Percentiles rank a stretch among this genome's conserved stretches.
Conservation (phyloP, 2,113 vertebrate species). For the Eurystomus gularis region DNA sequence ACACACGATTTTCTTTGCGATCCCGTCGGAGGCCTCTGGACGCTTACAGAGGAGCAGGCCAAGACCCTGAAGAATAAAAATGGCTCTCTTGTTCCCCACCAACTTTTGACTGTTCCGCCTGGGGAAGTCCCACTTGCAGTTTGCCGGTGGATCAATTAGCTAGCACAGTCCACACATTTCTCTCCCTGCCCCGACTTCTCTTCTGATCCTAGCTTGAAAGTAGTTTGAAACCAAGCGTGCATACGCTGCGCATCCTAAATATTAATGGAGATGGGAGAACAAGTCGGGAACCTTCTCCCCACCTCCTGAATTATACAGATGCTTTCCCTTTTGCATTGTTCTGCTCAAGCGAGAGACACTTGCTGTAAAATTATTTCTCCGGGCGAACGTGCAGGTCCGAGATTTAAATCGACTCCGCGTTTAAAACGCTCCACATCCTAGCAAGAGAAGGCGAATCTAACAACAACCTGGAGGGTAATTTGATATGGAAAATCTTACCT, state of each 20-base stretch:
- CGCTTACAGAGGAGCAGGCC: neutral
- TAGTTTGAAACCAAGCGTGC: neutral
- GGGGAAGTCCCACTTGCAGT: neutral
- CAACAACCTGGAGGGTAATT: neutral
- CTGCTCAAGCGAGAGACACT: constrained; percentile 6
- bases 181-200: neutral
- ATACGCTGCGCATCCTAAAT: neutral
- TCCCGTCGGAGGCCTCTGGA: neutral
- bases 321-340: constrained; percentile 17
- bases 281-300: constrained; percentile 3
- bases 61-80: neutral
- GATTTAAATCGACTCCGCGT: neutral
- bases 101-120: neutral
- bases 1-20: neutral
- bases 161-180: neutral
- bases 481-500: constrained; percentile 79
- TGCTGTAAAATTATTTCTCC: neutral
- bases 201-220: neutral
- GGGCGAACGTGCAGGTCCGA: neutral
- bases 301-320: constrained; percentile 5
- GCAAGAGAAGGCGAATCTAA: neutral
- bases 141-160: neutral
- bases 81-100: neutral
- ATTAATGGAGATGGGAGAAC: neutral
- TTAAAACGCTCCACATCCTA: neutral